A percentile compares a stretch with the other conserved stretches of the same genome.
phyloP scores from a whole-genome alignment of 2,888 invertebrate genomes.

The Phengaris arion region DNA sequence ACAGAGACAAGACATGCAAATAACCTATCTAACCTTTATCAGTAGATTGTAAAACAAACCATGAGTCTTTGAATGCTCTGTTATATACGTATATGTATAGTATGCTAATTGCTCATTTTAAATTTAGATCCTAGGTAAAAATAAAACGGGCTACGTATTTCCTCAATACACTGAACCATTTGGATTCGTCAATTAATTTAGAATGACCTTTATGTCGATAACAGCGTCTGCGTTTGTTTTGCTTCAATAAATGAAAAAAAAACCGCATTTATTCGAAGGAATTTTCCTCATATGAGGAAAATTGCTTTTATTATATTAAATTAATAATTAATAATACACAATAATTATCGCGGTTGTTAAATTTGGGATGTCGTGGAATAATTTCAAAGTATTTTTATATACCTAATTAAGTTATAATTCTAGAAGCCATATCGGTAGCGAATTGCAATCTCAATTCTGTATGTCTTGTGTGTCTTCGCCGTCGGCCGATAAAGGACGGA shows the following conservation, averaged over 20 bases:
- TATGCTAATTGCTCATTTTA: background rate
- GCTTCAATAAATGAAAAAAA: background rate
- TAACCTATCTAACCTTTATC: no score
- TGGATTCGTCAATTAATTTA: background rate
- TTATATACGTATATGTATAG: no score
- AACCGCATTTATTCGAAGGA: background rate
- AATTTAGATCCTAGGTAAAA: background rate
- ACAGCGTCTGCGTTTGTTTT: background rate
- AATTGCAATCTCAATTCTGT: background rate
- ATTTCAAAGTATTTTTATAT: background rate
- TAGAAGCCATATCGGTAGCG: slow-evolving; percentile 19
- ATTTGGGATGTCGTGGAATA: slow-evolving; percentile 5
- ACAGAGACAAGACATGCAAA: no score
- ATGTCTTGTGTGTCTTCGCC: background rate
- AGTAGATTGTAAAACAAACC: no score
- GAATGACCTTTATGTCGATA: background rate
- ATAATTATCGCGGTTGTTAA: background rate
- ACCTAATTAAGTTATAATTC: slow-evolving; percentile 10
- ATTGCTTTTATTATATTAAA: no score
- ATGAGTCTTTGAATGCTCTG: no score
- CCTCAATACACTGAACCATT: background rate
- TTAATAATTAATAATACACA: no score
- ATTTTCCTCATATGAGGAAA: background rate
- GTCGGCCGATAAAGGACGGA: background rate
- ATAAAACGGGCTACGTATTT: background rate